Base-by-base conservation (phyloP, 2,888 invertebrate species). In the Amiota mariae region DNA sequence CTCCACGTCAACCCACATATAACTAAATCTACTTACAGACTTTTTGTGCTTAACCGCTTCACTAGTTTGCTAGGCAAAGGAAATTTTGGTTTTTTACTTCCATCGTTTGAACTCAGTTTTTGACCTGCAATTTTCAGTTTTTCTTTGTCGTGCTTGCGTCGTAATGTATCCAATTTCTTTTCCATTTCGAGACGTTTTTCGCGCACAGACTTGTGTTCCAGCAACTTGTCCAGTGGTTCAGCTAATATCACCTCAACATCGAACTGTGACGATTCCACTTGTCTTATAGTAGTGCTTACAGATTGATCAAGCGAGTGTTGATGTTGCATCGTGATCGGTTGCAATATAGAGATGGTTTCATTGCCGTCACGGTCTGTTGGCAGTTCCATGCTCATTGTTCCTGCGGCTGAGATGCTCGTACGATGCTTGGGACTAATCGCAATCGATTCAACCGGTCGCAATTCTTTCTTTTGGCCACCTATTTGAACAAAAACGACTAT, bases 101-200 rank as follows among this genome's bases (percentile, higher is more conserved):
- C 92, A 49, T 92, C 91, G 36, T 87, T 71, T 11, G 90, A 90
- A 79, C 93, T 94, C 0, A 93, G 90, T 73, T 92, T 92, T 80
- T 92, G 93, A 48, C 91, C 90, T 0, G 92, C 90, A 0, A 93
- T 90, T 73, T 94, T 93, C 59, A 92, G 86, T 85, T 92, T 93
- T 82, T 95, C 94, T 90, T 96, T 95, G 80, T 96, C 96, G 85
- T 95, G 94, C 82, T 96, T 96, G 86, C 95, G 94, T 72, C 94
- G 92, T 74, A 98, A 87, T 47, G 93, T 92, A 82, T 97, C 97
- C 73, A 98, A 89, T 87, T 98, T 97, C 87, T 97, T 96, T 72
- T 97, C 96, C 79, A 97, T 90, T 88, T 98, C 97, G 0, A 93
- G 86, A 61, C 94, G 93, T 86, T 96, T 96, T 84, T 97, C 97